Conservation (phyloP, 2,888 invertebrate species). For the Bhutanitis thaidina region DNA sequence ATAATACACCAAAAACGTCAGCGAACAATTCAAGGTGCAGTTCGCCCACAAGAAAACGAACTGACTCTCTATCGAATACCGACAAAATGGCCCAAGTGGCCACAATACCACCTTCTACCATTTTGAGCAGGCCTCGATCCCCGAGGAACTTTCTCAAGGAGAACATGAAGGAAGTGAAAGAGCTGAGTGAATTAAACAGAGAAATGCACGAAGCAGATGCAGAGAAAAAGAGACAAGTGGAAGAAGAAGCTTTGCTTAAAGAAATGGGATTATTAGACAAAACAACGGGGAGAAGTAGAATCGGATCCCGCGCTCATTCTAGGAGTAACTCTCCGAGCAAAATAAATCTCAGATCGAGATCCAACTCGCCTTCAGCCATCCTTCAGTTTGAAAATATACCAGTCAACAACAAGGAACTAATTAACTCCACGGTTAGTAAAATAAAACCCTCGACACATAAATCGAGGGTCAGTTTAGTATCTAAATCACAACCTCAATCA, state of each 20-base stretch:
- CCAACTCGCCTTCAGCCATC: slow-evolving; percentile 65
- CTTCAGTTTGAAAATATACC: slow-evolving; percentile 52
- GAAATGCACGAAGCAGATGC: slow-evolving; percentile 71
- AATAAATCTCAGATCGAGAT: slow-evolving; percentile 61
- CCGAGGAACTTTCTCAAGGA: slow-evolving; percentile 71
- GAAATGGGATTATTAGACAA: slow-evolving; percentile 70
- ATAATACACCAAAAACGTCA: slow-evolving; percentile 74
- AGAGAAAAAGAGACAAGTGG: slow-evolving; percentile 58
- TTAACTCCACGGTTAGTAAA: slow-evolving; percentile 47
- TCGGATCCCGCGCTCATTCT: slow-evolving; percentile 50
- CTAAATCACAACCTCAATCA: slow-evolving; percentile 70
- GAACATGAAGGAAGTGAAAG: slow-evolving; percentile 72
- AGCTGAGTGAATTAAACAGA: slow-evolving; percentile 69
- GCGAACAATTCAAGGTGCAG: slow-evolving; percentile 62
- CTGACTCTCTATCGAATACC: slow-evolving; percentile 59
- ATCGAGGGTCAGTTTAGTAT: slow-evolving; percentile 56
- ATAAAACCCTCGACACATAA: slow-evolving; percentile 52
- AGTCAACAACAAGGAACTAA: slow-evolving; percentile 44
- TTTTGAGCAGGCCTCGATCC: slow-evolving; percentile 53
- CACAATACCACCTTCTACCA: slow-evolving; percentile 48
- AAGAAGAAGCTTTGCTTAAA: slow-evolving; percentile 68
- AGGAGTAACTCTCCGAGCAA: slow-evolving; percentile 65
- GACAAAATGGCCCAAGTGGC: slow-evolving; percentile 68
- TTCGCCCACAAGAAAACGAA: slow-evolving; percentile 65
- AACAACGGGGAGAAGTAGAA: slow-evolving; percentile 43